phyloP scores from a whole-genome alignment of 1,140 invertebrate species.

The Achatina immaculata region DNA sequence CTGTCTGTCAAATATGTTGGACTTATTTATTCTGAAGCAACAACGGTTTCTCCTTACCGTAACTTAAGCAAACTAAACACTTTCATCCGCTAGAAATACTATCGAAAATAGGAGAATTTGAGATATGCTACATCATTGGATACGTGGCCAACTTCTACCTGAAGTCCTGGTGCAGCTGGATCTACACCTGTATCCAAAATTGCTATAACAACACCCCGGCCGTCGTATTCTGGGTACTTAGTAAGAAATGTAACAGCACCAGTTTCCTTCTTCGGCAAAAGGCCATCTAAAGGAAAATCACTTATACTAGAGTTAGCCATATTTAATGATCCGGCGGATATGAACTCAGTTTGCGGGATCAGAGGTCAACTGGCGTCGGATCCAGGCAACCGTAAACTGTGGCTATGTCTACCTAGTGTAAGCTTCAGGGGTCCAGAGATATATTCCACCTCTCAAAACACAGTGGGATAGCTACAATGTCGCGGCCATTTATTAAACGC shows the following conservation, averaged over 20 bases:
- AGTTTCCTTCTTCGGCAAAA: conserved; percentile 95
- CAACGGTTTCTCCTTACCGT: too few relatives aligned
- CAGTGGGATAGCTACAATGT: conserved; percentile 43
- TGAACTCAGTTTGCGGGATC: conserved; percentile 7
- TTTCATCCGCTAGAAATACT: too few relatives aligned
- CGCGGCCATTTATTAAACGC: conserved; percentile 44
- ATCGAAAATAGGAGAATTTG: conserved; percentile 15
- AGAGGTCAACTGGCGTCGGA: conserved; percentile 3
- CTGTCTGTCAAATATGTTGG: too few relatives aligned
- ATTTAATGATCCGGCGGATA: conserved; percentile 37
- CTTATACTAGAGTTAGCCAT: conserved; percentile 61
- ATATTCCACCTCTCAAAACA: too few relatives aligned
- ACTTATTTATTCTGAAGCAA: too few relatives aligned
- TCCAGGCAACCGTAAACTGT: conserved; percentile 56
- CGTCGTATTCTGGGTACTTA: conserved; percentile 95
- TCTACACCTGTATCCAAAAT: conserved; percentile 98
- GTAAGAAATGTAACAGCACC: conserved; percentile 87
- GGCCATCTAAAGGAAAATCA: conserved; percentile 66
- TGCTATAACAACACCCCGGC: conserved; percentile 90
- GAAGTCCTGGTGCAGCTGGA: conserved; percentile 91
- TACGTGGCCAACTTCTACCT: conserved; percentile 76
- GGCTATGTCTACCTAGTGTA: background rate
- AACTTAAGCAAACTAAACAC: too few relatives aligned
- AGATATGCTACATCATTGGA: background rate
- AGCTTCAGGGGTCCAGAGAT: too few relatives aligned